Percentiles rank a stretch among this genome's conserved stretches.
These are phyloP conservation scores for Drosophila melanosoma DNA, from an alignment of 2,888 invertebrate genomes.

Conservation along the genomic window DNA sequence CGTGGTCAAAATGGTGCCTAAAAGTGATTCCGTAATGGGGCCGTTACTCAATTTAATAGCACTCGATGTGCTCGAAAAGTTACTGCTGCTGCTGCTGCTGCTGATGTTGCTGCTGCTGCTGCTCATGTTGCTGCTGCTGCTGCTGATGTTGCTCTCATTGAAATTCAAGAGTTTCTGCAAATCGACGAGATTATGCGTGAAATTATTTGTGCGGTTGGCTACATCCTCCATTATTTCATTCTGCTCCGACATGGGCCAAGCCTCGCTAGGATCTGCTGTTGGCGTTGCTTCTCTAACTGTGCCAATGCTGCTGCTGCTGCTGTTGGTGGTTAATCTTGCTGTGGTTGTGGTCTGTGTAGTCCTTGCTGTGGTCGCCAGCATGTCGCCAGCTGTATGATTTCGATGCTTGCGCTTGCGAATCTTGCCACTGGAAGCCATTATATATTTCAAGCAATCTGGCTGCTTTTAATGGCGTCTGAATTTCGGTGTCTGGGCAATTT, in stretches of 20 bases:
- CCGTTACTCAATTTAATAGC: slow-evolving; percentile 74
- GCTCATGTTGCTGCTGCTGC: slow-evolving; percentile 21
- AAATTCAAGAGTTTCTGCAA: slow-evolving; percentile 75
- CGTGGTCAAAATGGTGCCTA: slow-evolving; percentile 79
- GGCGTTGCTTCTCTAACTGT: slow-evolving; percentile 6
- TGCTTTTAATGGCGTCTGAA: slow-evolving; percentile 54
- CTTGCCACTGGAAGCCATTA: slow-evolving; percentile 60
- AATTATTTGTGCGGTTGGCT: slow-evolving; percentile 64
- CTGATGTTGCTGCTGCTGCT: slow-evolving; percentile 15
- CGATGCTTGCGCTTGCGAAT: slow-evolving; percentile 72
- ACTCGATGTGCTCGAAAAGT: slow-evolving; percentile 61
- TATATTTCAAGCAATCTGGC: slow-evolving; percentile 37
- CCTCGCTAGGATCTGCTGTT: slow-evolving; percentile 15
- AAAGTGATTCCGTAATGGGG: slow-evolving; percentile 72
- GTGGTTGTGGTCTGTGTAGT: slow-evolving; percentile 17
- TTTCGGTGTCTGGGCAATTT: slow-evolving; percentile 33
- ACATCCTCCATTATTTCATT: slow-evolving; percentile 36
- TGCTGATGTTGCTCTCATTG: slow-evolving; percentile 38
- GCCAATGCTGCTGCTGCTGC: slow-evolving; percentile 8
- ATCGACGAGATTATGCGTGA: slow-evolving; percentile 78
- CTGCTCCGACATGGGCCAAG: slow-evolving; percentile 35
- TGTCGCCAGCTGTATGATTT: slow-evolving; percentile 67
- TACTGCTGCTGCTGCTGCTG: slow-evolving; percentile 21
- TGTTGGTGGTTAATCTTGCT: slow-evolving; percentile 6
- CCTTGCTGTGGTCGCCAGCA: slow-evolving; percentile 34